A percentile compares a stretch with the other conserved stretches of the same genome.
These are phyloP conservation scores for Drosophila multiciliata DNA, from an alignment of 2,888 invertebrate genomes.

Conservation along the genomic window DNA sequence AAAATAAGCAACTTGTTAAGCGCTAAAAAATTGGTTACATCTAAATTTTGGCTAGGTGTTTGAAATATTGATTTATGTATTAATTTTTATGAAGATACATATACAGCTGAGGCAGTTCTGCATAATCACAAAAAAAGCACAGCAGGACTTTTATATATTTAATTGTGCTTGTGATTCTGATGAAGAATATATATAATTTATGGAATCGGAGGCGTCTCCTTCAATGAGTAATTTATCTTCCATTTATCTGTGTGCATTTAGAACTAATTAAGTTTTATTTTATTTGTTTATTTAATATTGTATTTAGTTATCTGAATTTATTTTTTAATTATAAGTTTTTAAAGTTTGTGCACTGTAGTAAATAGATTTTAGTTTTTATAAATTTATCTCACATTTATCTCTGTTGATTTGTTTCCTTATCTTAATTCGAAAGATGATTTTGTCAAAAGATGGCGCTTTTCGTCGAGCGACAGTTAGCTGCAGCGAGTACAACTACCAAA, in stretches of 20 bases:
- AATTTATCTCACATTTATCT: background rate
- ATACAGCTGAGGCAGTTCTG: background rate
- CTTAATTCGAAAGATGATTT: background rate
- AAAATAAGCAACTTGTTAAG: background rate
- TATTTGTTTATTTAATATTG: background rate
- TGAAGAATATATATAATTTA: too few species aligned
- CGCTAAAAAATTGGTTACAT: background rate
- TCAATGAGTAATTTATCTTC: background rate
- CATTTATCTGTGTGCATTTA: background rate
- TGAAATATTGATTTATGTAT: background rate
- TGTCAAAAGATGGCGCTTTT: background rate
- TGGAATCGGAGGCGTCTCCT: background rate
- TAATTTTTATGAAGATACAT: background rate
- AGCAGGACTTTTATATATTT: too few species aligned
- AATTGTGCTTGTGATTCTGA: too few species aligned
- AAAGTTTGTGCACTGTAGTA: background rate
- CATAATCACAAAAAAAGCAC: background rate
- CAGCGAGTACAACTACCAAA: background rate
- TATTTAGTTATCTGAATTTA: background rate
- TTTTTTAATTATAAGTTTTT: background rate
- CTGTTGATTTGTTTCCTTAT: too few species aligned
- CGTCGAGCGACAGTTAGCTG: too few species aligned
- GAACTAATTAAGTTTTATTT: background rate
- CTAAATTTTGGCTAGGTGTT: background rate
- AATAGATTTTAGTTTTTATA: background rate